Evolutionary conservation across 2,113 vertebrate genomes (phyloP).

Genomic region (Martes martes): DNA sequence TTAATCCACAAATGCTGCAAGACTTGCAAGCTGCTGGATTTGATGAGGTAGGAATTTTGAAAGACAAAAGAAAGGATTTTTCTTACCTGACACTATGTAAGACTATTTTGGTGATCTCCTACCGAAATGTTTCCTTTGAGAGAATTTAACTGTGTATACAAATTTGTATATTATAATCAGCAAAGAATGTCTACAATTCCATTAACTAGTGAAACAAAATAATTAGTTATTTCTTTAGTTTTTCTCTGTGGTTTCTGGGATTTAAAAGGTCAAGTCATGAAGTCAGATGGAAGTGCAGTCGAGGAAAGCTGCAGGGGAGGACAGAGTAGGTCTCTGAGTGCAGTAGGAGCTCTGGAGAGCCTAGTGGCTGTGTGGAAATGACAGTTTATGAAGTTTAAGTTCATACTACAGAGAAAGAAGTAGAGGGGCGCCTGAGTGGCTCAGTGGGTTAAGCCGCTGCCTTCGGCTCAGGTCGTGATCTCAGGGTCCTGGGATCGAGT

Average conservation of each 20-base stretch:
- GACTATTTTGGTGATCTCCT: neutral
- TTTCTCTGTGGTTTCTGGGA: constrained; percentile 34
- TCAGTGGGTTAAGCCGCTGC: too few species aligned
- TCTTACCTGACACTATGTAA: neutral
- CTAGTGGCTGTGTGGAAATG: neutral
- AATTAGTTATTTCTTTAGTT: constrained; percentile 15
- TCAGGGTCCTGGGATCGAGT: too few species aligned
- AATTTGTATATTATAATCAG: neutral
- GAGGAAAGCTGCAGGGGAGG: neutral
- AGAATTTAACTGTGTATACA: neutral
- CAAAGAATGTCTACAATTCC: neutral
- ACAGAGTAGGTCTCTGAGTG: neutral
- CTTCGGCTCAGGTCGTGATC: too few species aligned
- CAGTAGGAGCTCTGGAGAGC: neutral
- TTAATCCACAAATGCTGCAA: constrained; percentile 91
- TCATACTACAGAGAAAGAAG: neutral
- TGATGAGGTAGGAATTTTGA: constrained; percentile 90
- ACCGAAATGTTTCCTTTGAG: neutral
- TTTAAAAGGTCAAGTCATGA: neutral
- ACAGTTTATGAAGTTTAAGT: neutral
- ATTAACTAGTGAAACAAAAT: constrained; percentile 28
- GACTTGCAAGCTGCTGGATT: constrained; percentile 91
- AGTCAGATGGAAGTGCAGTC: neutral
- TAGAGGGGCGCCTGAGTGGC: neutral
- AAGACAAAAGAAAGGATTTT: constrained; percentile 18